Base-by-base conservation (phyloP, 2,888 invertebrate species). In the Lysandra bellargus region DNA sequence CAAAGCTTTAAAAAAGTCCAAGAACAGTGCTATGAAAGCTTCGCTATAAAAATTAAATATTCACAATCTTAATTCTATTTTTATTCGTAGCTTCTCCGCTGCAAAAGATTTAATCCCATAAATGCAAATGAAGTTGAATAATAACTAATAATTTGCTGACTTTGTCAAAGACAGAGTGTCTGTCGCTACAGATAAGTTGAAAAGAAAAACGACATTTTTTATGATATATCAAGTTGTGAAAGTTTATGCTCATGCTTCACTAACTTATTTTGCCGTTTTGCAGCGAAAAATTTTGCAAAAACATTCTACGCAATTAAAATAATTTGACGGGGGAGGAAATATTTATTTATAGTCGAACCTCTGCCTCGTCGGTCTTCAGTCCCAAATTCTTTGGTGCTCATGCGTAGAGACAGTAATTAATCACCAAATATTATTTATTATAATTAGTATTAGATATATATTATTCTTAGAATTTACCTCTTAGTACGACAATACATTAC, bases 71-170 rank as follows among this genome's bases (percentile, higher is more conserved):
- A 69, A 69, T 69, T 69, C 69, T 69, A 69, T 69, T 69, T 37
- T 69, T 69, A 69, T 69, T 69, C 69, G 69, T 69, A 69, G 37
- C 33, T 80, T 79, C 79, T 80, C 83, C 83, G 82, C 85, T 69
- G 69, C 33, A 69, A 69, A 69, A 69, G 69, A 69, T 69, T 69
- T 37, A 69, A 91, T 89, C 86, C 87, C 85, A 86, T 85, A 84
- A 87, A 91, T 92, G 90, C 89, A 91, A 92, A 93, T 91, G 90
- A 91, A 90, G 91, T 92, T 91, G 89, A 87, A 69, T 69, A 69
- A 69, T 69, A 33, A 88, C 88, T 90, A 84, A 87, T 91, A 89
- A 91, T 91, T 89, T 85, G 89, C 90, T 89, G 91, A 92, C 90
- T 90, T 87, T 83, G 86, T 87, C 86, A 86, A 86, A 87, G 87